Conservation (phyloP, 2,113 vertebrate species). For the Todiramphus chloris region DNA sequence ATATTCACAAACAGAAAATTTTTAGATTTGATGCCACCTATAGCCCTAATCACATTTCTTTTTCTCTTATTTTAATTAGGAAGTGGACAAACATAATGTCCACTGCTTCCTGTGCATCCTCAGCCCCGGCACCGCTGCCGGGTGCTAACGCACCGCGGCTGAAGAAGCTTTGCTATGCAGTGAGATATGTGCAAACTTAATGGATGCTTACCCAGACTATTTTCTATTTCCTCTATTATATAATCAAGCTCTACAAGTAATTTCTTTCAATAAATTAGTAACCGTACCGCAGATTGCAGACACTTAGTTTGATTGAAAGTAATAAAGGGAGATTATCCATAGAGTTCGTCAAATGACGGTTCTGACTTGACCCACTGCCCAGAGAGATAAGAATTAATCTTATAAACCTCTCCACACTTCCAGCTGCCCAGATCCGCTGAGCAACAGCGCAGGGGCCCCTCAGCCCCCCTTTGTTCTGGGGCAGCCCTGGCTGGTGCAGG, state of each 20-base stretch:
- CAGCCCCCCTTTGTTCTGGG: conserved; percentile 57
- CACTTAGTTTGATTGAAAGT: conserved; percentile 80
- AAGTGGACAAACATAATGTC: conserved; percentile 23
- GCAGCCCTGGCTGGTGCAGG: background rate
- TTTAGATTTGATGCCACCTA: conserved; percentile 6
- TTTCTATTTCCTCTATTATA: conserved; percentile 59
- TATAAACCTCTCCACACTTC: conserved; percentile 71
- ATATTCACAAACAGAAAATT: conserved; percentile 41
- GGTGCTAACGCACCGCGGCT: background rate
- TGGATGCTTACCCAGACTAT: conserved; percentile 21
- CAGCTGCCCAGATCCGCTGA: conserved; percentile 6
- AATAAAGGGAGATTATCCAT: conserved; percentile 79
- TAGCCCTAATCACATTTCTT: conserved; percentile 7
- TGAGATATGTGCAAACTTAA: conserved; percentile 27
- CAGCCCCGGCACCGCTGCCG: background rate
- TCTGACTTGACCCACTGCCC: conserved; percentile 80
- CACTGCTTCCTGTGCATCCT: conserved; percentile 5
- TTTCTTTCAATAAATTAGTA: conserved; percentile 73
- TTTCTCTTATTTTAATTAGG: conserved; percentile 63
- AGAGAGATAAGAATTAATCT: conserved; percentile 79
- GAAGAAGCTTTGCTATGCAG: conserved; percentile 25
- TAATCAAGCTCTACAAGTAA: conserved; percentile 73
- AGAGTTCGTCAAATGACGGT: conserved; percentile 66
- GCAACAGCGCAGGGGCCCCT: background rate
- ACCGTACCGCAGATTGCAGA: conserved; percentile 72